These are phyloP conservation scores for Ptychodera flava DNA, from an alignment of 35 echinoderm and acorn worm species.

Conservation along the genomic window DNA sequence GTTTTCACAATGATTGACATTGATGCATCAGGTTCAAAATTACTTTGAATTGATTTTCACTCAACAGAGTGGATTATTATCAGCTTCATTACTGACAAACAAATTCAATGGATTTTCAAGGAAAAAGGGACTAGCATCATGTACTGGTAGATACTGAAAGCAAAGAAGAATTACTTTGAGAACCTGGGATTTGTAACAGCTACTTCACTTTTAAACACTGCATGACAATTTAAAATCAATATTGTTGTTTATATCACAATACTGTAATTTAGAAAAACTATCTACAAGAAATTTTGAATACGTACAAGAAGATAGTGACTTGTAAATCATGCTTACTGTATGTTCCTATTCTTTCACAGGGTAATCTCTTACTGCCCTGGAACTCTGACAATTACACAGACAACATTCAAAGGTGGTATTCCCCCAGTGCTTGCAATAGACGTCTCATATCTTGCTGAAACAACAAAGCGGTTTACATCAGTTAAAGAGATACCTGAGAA, in stretches of 20 bases:
- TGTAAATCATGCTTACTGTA: neutral
- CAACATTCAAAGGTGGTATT: neutral
- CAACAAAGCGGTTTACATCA: neutral
- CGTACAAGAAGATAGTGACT: neutral
- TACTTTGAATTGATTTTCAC: too few species aligned
- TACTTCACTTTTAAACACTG: neutral
- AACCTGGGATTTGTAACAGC: too few species aligned
- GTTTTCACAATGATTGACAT: too few species aligned
- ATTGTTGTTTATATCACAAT: neutral
- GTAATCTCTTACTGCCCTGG: neutral
- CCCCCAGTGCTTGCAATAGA: neutral
- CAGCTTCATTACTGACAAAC: too few species aligned
- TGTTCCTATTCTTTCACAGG: neutral
- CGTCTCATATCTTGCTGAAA: neutral
- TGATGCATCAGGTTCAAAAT: too few species aligned
- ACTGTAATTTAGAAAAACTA: neutral
- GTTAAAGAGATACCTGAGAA: neutral
- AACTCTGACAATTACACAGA: neutral
- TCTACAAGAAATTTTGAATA: neutral
- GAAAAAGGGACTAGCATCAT: too few species aligned
- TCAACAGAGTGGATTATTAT: too few species aligned
- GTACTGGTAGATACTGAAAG: too few species aligned
- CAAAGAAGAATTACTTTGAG: too few species aligned
- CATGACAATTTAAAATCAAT: neutral
- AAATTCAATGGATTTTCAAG: too few species aligned